Base-by-base conservation (phyloP, 2,113 vertebrate genomes). In the Oreochromis spilurus region DNA sequence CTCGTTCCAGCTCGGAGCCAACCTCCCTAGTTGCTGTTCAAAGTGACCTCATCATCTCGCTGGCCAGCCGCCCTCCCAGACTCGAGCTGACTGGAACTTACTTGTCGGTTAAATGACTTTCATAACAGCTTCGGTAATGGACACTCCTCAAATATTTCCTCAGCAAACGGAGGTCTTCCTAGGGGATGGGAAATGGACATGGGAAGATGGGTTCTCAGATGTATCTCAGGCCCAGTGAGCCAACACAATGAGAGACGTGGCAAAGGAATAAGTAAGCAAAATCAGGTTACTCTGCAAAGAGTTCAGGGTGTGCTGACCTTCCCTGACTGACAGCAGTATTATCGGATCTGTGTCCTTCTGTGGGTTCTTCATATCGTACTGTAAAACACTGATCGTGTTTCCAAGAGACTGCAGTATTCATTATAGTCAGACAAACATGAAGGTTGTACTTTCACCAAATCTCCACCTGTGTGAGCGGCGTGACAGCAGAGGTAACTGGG, bases 141-240 rank as follows among this genome's bases (percentile, higher is more conserved):
- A 93, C 85, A 84, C 90, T 90, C 17, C 72, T 89, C 84, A 88
- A 90, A 91, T 92, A 86, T 92, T 94, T 93, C 83, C 67, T 82
- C 82, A 9, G 88, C 85, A 90, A 92, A 90, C 40, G 38, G 7
- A 14, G 24, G 5, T 36, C 67, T 92, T 87, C 52, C 79, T 82
- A 2, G 40, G 62, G 26, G 34, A 86, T 50, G 70, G 43, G 29
- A 70, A 79, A 31, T 31, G 43, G 83, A 84, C 85, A 53, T 29
- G 79, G 80, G 87, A 67, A 54, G 87, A 87, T 40, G 77, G 29
- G 62, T 50, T 89, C 29, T 79, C 13, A 62, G 50, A 36, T 57
- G 26, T 53, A 81, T 67, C 34, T 38, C 34, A 82, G 83, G 48
- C 52, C 16, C 67, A 50, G 79, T 52, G 84, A 87, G 40, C 65